Base-by-base conservation (phyloP, 1,140 invertebrate species). In the Chironomus tepperi region DNA sequence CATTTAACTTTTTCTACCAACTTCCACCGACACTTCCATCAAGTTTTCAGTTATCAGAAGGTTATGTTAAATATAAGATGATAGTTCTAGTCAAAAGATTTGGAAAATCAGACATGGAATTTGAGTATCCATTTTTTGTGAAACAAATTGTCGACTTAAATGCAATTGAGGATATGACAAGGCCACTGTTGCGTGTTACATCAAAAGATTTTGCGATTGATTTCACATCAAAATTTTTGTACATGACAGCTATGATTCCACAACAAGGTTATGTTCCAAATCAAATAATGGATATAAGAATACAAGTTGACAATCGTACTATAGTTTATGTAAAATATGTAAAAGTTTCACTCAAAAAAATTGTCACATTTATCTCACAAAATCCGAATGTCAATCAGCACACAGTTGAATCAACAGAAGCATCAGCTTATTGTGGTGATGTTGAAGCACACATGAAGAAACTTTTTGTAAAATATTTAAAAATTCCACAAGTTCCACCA, bases 281-380 rank as follows among this genome's bases (percentile, higher is more conserved):
- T 57, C 47, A 57, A 57, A 57, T 57, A 1, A 57, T 57, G 3
- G 47, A 57, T 15, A n/a, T 57, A 15, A 10, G 47, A 57, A 57
- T n/a, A 12, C 47, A 57, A 57, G n/a, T 57, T 57, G 47, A 57
- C 3, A 57, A 57, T 57, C 47, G 47, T 9, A n/a, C 47, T n/a
- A 57, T 57, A 15, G 47, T 57, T 57, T 57, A 57, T 57, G 47
- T 57, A 8, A 57, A 57, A 15, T 57, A 57, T 15, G 47, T 57
- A 12, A 57, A 57, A 57, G n/a, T 57, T 57, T 57, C 47, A 57
- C 47, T 57, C 47, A 57, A 57, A 15, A 57, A 57, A 57, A 57
- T 57, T 57, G n/a, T n/a, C 12, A 57, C n/a, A n/a, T 57, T 57
- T 57, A 57, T n/a, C 8, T n/a, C 12, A n/a, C 47, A 57, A 57